These are phyloP conservation scores for Syrphus vitripennis DNA, from an alignment of 2,888 invertebrate species.

Conservation along the genomic window DNA sequence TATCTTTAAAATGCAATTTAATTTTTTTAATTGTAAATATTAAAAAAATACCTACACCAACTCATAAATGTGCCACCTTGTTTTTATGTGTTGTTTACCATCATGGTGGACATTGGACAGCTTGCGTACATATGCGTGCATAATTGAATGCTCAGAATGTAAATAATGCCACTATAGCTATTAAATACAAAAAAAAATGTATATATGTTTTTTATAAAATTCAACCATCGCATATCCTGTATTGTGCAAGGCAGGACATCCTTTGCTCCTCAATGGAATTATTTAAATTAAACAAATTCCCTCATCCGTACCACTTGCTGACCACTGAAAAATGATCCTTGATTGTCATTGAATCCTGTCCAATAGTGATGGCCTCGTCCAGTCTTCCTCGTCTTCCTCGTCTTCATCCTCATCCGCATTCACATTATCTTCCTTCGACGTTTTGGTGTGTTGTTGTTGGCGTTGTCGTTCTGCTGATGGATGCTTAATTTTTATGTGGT, in stretches of 20 bases:
- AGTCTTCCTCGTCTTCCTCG: not conserved
- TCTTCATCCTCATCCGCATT: not conserved
- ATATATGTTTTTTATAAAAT: not conserved
- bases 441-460: not conserved
- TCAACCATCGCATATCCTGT: constrained; percentile 12
- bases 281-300: constrained; percentile 64
- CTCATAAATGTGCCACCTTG: not conserved
- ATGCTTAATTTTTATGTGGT: constrained; percentile 52
- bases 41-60: not conserved
- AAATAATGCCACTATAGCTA: constrained; percentile 24
- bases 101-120: not conserved
- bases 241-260: not conserved
- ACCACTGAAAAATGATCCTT: constrained; percentile 58
- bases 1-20: constrained; percentile 4
- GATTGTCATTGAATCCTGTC: constrained; percentile 55
- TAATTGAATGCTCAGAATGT: constrained; percentile 23
- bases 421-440: not conserved
- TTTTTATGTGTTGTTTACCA: not conserved
- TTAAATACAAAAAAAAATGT: not conserved
- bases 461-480: not conserved
- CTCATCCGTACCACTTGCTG: constrained; percentile 48
- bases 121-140: not conserved
- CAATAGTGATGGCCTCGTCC: not conserved
- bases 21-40: not conserved
- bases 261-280: constrained; percentile 18